Evolutionary conservation across 2,797 vertebrate genomes (phyloP), one percentile per base, ranked within the genome.

Genomic region (Holocentrus rufus): DNA sequence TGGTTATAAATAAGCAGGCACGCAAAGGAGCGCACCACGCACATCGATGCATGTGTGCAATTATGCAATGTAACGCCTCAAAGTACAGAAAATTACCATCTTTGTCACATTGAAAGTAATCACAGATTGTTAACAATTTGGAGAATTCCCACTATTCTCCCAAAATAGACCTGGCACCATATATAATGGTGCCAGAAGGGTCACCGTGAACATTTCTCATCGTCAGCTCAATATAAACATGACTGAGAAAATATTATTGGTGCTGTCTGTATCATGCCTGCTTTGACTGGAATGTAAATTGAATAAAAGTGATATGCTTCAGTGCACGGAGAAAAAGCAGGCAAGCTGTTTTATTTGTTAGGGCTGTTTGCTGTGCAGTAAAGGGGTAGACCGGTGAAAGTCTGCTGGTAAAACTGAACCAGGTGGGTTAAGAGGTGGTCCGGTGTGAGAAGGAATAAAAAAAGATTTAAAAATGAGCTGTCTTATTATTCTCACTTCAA

Each of bases 81-180:
- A 65, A 10, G 5, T n/a, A 11, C 17, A 64, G 25, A 68, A 14
- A 17, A 68, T 49, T 66, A 7, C 17, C 27, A 65, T 36, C 64
- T 78, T 73, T 82, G 69, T 78, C 65, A 72, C 69, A 80, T 72
- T 73, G 61, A 85, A 78, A 78, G 76, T 68, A 80, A 82, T 72
- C 72, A 64, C 31, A 36, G n/a, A 58, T 42, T 62, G 42, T 73
- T 70, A 62, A 30, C 18, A 65, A 49, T 53, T 69, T 70, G 42
- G 64, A 74, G 60, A 58, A 65, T 68, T 74, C 61, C 44, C 58
- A 44, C 30, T 44, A 62, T 66, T 68, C 56, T 64, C 73, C 39
- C 6, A 60, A 65, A 81, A 84, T 60, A 79, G 59, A 71, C 23
- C 9, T 20, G 65, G 30, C 27, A 30, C 65, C 18, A 59, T 55